Conservation (phyloP, 2,888 invertebrate genomes). For the Agapostemon virescens region DNA sequence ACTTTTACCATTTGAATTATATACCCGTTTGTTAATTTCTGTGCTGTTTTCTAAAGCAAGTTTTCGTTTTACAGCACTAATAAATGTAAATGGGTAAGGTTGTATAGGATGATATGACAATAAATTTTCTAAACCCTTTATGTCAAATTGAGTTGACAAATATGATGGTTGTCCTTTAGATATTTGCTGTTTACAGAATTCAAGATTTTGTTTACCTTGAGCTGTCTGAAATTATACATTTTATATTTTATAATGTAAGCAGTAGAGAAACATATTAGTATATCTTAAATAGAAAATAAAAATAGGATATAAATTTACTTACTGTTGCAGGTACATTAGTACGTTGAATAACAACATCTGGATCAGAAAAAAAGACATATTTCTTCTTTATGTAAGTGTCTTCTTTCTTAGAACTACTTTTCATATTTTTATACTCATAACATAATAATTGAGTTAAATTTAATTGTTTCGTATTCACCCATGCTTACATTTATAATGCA, state of each 20-base stretch:
- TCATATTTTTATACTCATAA: slow-evolving; percentile 68
- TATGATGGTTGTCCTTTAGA: slow-evolving; percentile 25
- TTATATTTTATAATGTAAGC: background rate
- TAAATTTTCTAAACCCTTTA: slow-evolving; percentile 57
- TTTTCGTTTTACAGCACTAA: slow-evolving; percentile 84
- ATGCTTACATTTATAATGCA: slow-evolving; percentile 28
- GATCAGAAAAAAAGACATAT: slow-evolving; percentile 74
- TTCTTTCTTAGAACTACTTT: slow-evolving; percentile 67
- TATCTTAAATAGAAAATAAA: background rate
- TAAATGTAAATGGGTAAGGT: slow-evolving; percentile 84
- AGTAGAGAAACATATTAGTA: background rate
- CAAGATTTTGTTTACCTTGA: slow-evolving; percentile 60
- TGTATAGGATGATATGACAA: slow-evolving; percentile 74
- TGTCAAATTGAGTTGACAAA: slow-evolving; percentile 35
- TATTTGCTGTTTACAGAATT: slow-evolving; percentile 53
- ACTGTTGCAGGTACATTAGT: slow-evolving; percentile 71
- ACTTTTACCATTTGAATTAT: slow-evolving; percentile 57
- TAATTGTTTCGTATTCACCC: slow-evolving; percentile 20
- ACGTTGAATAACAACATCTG: slow-evolving; percentile 69
- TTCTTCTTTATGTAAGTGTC: slow-evolving; percentile 68
- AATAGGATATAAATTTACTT: slow-evolving; percentile 52
- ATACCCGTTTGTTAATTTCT: slow-evolving; percentile 63
- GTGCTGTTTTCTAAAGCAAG: slow-evolving; percentile 74
- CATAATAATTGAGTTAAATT: slow-evolving; percentile 18
- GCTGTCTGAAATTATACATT: slow-evolving; percentile 58